Evolutionary conservation across 1,140 invertebrate species (phyloP), one percentile per base, ranked within the genome.

Genomic region (Octopus sinensis): DNA sequence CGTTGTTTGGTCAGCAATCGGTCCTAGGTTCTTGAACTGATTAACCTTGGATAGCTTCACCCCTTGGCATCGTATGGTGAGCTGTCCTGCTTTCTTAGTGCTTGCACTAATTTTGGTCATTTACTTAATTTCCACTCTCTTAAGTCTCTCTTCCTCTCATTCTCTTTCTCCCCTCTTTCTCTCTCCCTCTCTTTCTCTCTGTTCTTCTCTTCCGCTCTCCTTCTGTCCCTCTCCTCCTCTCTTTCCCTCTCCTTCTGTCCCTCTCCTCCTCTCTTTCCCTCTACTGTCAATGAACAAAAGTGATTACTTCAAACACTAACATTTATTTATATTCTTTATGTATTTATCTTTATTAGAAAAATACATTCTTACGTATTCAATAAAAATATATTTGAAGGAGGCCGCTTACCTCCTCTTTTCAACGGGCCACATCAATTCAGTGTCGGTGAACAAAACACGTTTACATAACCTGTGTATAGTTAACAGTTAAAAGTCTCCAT

Each of bases 261-360:
- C 53, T 23, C 13, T 54, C 54, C 78, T n/a, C 54, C 54, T 79
- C 53, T 79, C 78, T 53, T 52, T n/a, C 78, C 12, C 78, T 30
- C 78, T 51, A n/a, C 12, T 52, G 13, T 5, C 9, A 10, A 79
- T 23, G 23, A 13, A 0, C 51, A 54, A 5, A 3, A 9, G 13
- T 53, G 10, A 12, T 4, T 53, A 43, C 52, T 30, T 52, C 76
- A n/a, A 52, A 78, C 81, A 78, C 76, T 78, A 75, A 56, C 54
- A 30, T 54, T 56, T 54, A 10, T 54, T 53, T 23, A 53, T 5
- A 54, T 52, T 23, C 73, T 54, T 53, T 9, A 43, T 53, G 51
- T 30, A 51, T 53, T 30, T 68, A 51, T 43, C 51, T 76, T 54
- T 75, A 68, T 53, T 73, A 76, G 23, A 53, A 17, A 75, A 62